Base-by-base conservation (phyloP, 1,140 invertebrate species). In the Agraylea sexmaculata region DNA sequence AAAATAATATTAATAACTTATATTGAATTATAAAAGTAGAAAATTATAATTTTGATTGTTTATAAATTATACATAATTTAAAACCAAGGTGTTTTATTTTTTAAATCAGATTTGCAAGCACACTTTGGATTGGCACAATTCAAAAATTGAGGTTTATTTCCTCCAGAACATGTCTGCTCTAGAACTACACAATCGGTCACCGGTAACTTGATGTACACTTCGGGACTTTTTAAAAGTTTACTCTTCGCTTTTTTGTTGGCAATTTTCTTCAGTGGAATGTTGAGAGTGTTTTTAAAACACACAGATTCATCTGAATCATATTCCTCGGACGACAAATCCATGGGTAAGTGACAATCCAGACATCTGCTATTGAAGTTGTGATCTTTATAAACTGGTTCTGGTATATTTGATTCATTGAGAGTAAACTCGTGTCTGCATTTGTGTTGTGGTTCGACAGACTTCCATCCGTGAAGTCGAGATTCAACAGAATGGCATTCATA, bases 401-500 rank as follows among this genome's bases (percentile, higher is more conserved):
- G 62, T 39, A 62, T 62, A 32, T 62, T 39, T 25, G 60, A 45
- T 4, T 64, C 58, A 31, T 64, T 64, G 23, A 64, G 51, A 53
- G 62, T 62, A 37, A 62, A 64, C 46, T 60, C 55, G 20, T 64
- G 62, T 2, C 55, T 36, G 35, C 62, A 64, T 54, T 58, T 54
- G 38, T 64, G 62, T 10, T 58, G 45, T 3, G 34, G 11, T 57
- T 29, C 29, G 41, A 54, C 1, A 51, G 54, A 13, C 47, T 51
- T 35, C 46, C 55, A 1, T 43, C 40, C 37, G 48, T 54, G n/a
- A 27, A 43, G 17, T 52, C 46, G 1, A 62, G 58, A 57, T 40
- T 56, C 55, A 1, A 53, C 47, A 2, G 59, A 62, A 46, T 66
- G 63, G 10, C 61, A 64, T 45, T 66, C 63, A 36, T 64, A 66